Evolutionary conservation across 2,888 invertebrate genomes (phyloP).

Genomic region (Acrobasis repandana): DNA sequence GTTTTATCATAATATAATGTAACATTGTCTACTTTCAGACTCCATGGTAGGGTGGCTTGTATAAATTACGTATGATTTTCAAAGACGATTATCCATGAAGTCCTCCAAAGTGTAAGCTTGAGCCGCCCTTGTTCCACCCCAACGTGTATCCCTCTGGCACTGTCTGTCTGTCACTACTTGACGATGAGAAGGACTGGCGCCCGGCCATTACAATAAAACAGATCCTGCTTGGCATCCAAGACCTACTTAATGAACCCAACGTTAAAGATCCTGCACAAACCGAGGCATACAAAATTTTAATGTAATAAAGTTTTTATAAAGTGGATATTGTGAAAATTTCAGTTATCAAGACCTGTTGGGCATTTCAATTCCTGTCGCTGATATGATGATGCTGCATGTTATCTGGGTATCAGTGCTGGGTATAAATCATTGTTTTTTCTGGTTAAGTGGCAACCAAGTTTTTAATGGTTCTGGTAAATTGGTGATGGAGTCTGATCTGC

Average conservation of each 20-base stretch:
- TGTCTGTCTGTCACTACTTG: conserved; percentile 96
- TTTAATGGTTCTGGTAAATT: too few relatives aligned
- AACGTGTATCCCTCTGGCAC: conserved; percentile 96
- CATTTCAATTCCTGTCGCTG: too few relatives aligned
- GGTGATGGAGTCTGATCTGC: too few relatives aligned
- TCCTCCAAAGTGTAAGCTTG: conserved; percentile 99
- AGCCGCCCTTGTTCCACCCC: conserved; percentile 99
- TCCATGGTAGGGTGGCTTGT: conserved; percentile 98
- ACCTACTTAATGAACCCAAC: conserved; percentile 98
- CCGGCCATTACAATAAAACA: conserved; percentile 99
- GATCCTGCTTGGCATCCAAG: conserved; percentile 98
- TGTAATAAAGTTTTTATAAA: conserved; percentile 53
- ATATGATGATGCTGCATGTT: too few relatives aligned
- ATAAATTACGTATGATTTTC: conserved; percentile 98
- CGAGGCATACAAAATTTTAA: conserved; percentile 98
- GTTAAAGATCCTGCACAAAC: conserved; percentile 99
- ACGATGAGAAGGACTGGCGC: conserved; percentile 99
- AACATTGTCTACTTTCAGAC: conserved; percentile 82
- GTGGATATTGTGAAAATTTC: too few relatives aligned
- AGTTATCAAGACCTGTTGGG: too few relatives aligned
- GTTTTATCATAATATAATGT: conserved; percentile 2
- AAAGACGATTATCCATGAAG: conserved; percentile 99
- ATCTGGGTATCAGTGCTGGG: too few relatives aligned
- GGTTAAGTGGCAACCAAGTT: too few relatives aligned
- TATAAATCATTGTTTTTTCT: too few relatives aligned